Base-by-base conservation (phyloP, 2,888 invertebrate species). In the Hyposoter dolosus region DNA sequence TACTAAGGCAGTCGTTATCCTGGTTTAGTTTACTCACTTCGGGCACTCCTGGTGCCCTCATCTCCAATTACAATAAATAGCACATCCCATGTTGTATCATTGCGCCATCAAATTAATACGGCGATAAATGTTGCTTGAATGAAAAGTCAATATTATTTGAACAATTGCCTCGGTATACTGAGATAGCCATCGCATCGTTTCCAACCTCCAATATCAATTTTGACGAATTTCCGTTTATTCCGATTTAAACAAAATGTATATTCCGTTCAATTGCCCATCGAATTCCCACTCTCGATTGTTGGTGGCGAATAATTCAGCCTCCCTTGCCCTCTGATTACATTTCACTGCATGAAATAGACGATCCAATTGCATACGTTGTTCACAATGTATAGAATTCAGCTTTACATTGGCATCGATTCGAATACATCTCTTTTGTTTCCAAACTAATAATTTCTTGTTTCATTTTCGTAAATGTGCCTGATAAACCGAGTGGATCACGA, bases 41-140 rank as follows among this genome's bases (percentile, higher is more conserved):
- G 43, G 12, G 15, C 43, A 43, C 66, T n/a, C n/a, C 23, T 23
- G 66, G 43, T 43, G 66, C 43, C 43, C 35, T 66, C 40, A 66
- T 66, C 43, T 35, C 66, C 40, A 43, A 66, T 43, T 28, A 28
- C 56, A 60, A 60, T 60, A 60, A 60, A 60, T 19, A 43, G 40
- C 3, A 23, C 19, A 4, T 32, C 19, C 12, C 9, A 66, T 12
- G 66, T 66, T 23, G 40, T 66, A 12, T 19, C n/a, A 3, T 15
- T 43, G 32, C 32, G 43, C 43, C 19, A 66, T 66, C 40, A 19
- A 35, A 43, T 66, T 66, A 66, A 43, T 66, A 66, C n/a, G 0
- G 40, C n/a, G 35, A 66, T 66, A 10, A 28, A 28, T 60, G 56
- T 60, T 60, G 15, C 56, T 19, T 66, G 19, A 3, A 19, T 35